phyloP scores from a whole-genome alignment of 2,797 vertebrate genomes.

The Rhincodon typus region DNA sequence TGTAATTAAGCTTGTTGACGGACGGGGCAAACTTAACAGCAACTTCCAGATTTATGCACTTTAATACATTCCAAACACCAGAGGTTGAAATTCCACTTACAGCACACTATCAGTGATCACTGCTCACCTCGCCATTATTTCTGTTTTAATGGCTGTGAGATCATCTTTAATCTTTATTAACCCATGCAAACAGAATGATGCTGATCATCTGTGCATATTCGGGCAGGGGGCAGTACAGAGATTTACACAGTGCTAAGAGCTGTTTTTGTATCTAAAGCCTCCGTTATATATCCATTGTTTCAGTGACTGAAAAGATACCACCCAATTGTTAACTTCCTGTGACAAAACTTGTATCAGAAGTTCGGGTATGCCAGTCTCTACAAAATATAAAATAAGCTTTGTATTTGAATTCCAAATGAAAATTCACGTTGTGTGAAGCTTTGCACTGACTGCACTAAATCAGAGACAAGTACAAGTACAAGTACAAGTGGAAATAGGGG shows the following conservation, averaged over 20 bases:
- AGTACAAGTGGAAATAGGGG: neutral
- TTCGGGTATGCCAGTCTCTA: neutral
- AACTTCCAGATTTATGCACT: neutral
- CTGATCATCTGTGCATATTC: neutral
- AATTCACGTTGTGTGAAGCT: neutral
- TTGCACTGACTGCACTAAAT: neutral
- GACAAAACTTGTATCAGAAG: neutral
- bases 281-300: neutral
- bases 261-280: neutral
- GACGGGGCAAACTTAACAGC: neutral
- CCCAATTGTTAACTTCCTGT: neutral
- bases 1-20: neutral
- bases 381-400: neutral
- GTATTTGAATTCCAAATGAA: neutral
- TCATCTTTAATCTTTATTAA: neutral
- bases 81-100: neutral
- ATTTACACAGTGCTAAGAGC: neutral
- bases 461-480: neutral
- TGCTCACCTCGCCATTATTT: neutral
- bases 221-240: neutral
- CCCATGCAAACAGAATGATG: neutral
- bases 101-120: neutral
- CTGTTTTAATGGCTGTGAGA: neutral
- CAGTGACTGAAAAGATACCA: too few species aligned
- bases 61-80: neutral